Conservation (phyloP, 2,888 invertebrate species). For the Ptychoptera contaminata region DNA sequence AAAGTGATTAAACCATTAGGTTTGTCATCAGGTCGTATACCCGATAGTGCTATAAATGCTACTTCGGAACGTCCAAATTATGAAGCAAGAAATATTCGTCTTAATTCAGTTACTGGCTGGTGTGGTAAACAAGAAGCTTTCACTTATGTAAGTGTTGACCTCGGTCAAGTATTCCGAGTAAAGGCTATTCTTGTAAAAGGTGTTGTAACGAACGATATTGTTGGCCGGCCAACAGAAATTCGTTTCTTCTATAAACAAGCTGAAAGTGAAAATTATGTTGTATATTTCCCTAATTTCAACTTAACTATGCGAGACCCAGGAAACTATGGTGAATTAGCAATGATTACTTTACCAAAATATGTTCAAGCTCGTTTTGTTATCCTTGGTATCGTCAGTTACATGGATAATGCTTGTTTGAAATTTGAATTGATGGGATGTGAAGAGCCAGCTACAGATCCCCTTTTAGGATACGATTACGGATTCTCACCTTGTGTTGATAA, state of each 20-base stretch:
- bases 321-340: conserved; percentile 89
- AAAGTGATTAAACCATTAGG: conserved; percentile 84
- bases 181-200: conserved; percentile 89
- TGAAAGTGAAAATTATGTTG: conserved; percentile 86
- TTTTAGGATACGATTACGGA: conserved; percentile 85
- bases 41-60: conserved; percentile 88
- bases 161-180: conserved; percentile 82
- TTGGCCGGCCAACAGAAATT: conserved; percentile 90
- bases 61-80: conserved; percentile 88
- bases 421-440: conserved; percentile 95
- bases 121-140: conserved; percentile 95
- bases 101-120: conserved; percentile 91
- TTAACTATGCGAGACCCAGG: conserved; percentile 90
- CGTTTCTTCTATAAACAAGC: conserved; percentile 93
- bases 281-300: conserved; percentile 93
- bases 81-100: conserved; percentile 72
- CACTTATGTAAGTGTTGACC: conserved; percentile 88
- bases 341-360: conserved; percentile 87
- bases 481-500: conserved; percentile 90
- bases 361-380: conserved; percentile 89
- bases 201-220: conserved; percentile 87
- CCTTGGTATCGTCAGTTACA: conserved; percentile 88
- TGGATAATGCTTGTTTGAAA: conserved; percentile 91
- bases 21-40: conserved; percentile 78
- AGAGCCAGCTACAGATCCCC: conserved; percentile 62